These are phyloP conservation scores for Meteorus colon DNA, from an alignment of 2,888 invertebrate species.

Conservation along the genomic window DNA sequence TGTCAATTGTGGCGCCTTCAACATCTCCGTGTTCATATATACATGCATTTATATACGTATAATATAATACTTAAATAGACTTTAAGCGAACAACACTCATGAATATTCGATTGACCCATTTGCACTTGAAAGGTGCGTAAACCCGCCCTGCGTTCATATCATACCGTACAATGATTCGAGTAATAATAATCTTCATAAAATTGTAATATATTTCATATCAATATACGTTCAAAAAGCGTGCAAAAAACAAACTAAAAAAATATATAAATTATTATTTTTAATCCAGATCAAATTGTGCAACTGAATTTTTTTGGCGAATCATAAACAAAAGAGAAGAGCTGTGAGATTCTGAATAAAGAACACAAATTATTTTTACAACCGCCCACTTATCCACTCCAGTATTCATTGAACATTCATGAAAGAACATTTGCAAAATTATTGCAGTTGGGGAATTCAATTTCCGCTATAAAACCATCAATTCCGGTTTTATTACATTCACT, in stretches of 20 bases:
- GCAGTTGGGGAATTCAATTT: not conserved
- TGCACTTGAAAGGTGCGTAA: slow-evolving; percentile 18
- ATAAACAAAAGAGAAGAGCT: too few relatives aligned
- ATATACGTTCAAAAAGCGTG: too few relatives aligned
- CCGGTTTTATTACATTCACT: not conserved
- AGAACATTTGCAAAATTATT: not conserved
- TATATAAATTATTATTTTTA: not conserved
- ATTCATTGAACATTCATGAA: not conserved
- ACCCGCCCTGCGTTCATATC: slow-evolving; percentile 11
- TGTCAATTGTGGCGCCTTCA: slow-evolving; percentile 17
- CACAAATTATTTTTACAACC: too few relatives aligned
- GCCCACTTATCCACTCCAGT: too few relatives aligned
- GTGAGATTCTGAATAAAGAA: too few relatives aligned
- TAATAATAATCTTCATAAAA: not conserved
- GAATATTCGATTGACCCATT: slow-evolving; percentile 26
- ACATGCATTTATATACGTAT: not conserved
- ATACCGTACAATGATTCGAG: not conserved
- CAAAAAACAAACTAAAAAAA: not conserved
- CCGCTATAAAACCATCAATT: not conserved
- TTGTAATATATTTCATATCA: not conserved
- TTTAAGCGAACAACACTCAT: slow-evolving; percentile 12
- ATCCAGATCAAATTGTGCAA: not conserved
- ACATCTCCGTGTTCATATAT: slow-evolving; percentile 11
- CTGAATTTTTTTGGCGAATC: too few relatives aligned
- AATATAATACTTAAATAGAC: not conserved